Evolutionary conservation across 2,113 vertebrate genomes (phyloP).

Genomic region (Salvelinus alpinus): DNA sequence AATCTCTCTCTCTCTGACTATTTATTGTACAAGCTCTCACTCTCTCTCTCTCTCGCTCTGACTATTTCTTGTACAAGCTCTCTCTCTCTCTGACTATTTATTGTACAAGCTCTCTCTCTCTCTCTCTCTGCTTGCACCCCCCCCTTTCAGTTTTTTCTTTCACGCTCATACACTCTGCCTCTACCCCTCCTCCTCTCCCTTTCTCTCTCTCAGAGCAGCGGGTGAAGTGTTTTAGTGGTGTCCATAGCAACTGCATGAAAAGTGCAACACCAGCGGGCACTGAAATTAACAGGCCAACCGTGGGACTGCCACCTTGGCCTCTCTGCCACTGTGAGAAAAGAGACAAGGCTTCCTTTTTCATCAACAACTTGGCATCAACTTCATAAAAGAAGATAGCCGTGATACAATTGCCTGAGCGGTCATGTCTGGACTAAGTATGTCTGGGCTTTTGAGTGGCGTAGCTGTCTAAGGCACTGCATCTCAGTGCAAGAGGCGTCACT

Average conservation of each 20-base stretch:
- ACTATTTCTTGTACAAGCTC: too few relatives aligned
- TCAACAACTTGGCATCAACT: neutral
- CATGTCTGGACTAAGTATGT: neutral
- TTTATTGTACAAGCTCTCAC: too few relatives aligned
- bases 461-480: too few relatives aligned
- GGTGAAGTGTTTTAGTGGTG: slow-evolving; percentile 27
- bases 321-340: neutral
- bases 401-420: slow-evolving; percentile 22
- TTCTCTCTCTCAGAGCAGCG: neutral
- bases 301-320: neutral
- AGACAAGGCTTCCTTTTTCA: too few relatives aligned
- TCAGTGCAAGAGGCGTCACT: too few relatives aligned
- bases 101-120: neutral
- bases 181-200: neutral
- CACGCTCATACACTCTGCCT: neutral
- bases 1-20: too few relatives aligned
- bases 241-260: slow-evolving; percentile 39
- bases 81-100: too few relatives aligned
- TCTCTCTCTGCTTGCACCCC: neutral
- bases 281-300: neutral
- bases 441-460: too few relatives aligned
- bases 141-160: neutral
- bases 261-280: slow-evolving; percentile 9
- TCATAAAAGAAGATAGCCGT: slow-evolving; percentile 14
- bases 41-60: too few relatives aligned